Conservation (phyloP, 2,113 vertebrate species). For the Catharus bicknelli region DNA sequence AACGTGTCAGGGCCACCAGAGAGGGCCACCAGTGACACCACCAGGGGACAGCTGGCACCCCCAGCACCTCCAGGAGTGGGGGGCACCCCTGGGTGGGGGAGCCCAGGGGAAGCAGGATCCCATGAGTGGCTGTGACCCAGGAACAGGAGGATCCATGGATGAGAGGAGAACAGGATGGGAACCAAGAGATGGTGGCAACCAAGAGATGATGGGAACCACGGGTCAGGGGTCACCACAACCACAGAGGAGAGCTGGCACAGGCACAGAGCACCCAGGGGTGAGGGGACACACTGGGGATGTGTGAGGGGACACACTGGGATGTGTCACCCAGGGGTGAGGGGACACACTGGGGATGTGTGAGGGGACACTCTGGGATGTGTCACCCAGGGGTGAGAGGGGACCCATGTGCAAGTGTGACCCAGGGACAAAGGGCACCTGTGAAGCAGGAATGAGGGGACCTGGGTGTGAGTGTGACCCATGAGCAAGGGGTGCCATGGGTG, state of each 20-base stretch:
- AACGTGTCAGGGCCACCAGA: background rate
- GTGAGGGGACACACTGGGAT: background rate
- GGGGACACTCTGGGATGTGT: too few species aligned
- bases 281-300: background rate
- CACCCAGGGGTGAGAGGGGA: fast-evolving
- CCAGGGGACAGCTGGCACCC: background rate
- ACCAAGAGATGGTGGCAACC: background rate
- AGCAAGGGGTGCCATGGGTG: background rate
- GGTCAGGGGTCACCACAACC: background rate
- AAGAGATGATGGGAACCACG: fast-evolving
- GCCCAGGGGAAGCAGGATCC: fast-evolving
- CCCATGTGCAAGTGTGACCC: fast-evolving
- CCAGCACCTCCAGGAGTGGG: background rate
- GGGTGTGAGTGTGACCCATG: fast-evolving
- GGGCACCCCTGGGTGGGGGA: background rate
- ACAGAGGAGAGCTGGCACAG: fast-evolving
- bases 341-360: background rate
- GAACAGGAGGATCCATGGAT: background rate
- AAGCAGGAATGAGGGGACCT: fast-evolving
- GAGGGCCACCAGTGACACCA: background rate
- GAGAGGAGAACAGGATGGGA: background rate
- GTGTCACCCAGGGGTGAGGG: background rate
- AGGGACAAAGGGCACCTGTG: fast-evolving
- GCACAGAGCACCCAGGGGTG: background rate
- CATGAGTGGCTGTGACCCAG: background rate